phyloP scores from a whole-genome alignment of 2,797 vertebrate species.

The Anguilla anguilla region DNA sequence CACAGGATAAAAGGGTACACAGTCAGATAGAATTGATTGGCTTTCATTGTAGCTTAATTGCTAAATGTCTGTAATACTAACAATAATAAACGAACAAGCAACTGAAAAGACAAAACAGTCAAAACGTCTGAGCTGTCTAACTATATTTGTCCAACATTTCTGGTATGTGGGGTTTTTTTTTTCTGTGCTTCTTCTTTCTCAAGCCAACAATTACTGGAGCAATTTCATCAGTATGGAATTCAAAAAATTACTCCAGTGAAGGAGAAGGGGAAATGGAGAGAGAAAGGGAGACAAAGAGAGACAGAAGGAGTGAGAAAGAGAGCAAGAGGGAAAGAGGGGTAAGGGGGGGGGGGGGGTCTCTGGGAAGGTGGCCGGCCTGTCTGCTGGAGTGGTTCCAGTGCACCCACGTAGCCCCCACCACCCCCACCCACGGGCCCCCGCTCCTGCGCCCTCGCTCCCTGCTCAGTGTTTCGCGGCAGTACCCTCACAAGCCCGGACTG shows the following conservation, averaged over 20 bases:
- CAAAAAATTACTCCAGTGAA: slow-evolving; percentile 32
- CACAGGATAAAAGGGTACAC: too few species aligned
- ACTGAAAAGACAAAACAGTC: slow-evolving; percentile 42
- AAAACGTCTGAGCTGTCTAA: slow-evolving; percentile 52
- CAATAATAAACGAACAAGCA: slow-evolving; percentile 48
- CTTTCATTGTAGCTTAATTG: slow-evolving; percentile 49
- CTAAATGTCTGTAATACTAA: slow-evolving; percentile 39
- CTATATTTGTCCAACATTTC: slow-evolving; percentile 61
- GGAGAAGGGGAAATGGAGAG: not conserved
- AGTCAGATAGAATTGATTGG: not conserved
- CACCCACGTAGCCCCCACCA: not conserved
- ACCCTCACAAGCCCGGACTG: slow-evolving; percentile 61
- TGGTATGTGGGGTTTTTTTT: slow-evolving; percentile 66
- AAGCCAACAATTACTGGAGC: slow-evolving; percentile 64
- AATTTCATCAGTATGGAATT: slow-evolving; percentile 64
- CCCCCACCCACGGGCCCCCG: too few species aligned
- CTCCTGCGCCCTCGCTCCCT: not conserved
- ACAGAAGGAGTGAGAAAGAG: not conserved
- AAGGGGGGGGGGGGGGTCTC: slow-evolving; percentile 17
- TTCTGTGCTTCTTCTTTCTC: slow-evolving; percentile 54
- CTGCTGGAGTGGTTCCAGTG: slow-evolving; percentile 36
- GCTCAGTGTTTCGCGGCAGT: slow-evolving; percentile 28
- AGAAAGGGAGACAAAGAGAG: slow-evolving; percentile 10
- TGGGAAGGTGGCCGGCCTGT: slow-evolving; percentile 47
- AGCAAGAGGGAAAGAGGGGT: slow-evolving; percentile 2